Percentiles rank a stretch among this genome's conserved stretches.
Evolutionary conservation across 2,888 invertebrate genomes (phyloP).

Genomic region (Pterostichus niger): DNA sequence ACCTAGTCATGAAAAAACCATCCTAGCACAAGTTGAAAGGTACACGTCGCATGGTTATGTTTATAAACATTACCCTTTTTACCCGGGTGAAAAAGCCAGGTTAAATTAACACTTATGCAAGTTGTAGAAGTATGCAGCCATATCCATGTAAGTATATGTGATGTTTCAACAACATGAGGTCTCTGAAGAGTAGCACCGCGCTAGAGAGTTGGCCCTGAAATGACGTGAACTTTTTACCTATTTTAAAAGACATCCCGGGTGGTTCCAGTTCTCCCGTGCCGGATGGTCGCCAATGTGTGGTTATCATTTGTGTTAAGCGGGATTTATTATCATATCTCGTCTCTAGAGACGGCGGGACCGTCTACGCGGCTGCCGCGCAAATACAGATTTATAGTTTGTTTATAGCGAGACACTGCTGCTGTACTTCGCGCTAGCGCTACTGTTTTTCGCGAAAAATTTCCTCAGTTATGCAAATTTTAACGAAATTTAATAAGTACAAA

Average conservation of each 20-base stretch:
- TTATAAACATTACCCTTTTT: slow-evolving; percentile 39
- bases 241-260: slow-evolving; percentile 64
- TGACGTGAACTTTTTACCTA: slow-evolving; percentile 65
- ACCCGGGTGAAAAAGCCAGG: slow-evolving; percentile 9
- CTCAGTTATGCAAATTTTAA: slow-evolving; percentile 64
- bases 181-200: slow-evolving; percentile 9
- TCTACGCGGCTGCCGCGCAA: slow-evolving; percentile 51
- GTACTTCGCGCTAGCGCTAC: background rate
- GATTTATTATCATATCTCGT: slow-evolving; percentile 67
- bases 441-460: slow-evolving; percentile 26
- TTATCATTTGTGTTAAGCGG: slow-evolving; percentile 67
- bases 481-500: slow-evolving; percentile 66
- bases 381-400: slow-evolving; percentile 67
- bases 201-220: slow-evolving; percentile 45
- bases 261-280: slow-evolving; percentile 1
- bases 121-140: slow-evolving; percentile 44
- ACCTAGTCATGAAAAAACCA: slow-evolving; percentile 24
- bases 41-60: slow-evolving; percentile 14
- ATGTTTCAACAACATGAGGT: slow-evolving; percentile 2
- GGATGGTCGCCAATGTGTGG: slow-evolving; percentile 61
- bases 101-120: slow-evolving; percentile 32
- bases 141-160: slow-evolving; percentile 24
- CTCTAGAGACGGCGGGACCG: slow-evolving; percentile 47
- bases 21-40: slow-evolving; percentile 3
- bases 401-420: slow-evolving; percentile 47